Evolutionary conservation across 2,888 invertebrate genomes (phyloP), one percentile per base, ranked within the genome.

Genomic region (Tanypteryx hageni): DNA sequence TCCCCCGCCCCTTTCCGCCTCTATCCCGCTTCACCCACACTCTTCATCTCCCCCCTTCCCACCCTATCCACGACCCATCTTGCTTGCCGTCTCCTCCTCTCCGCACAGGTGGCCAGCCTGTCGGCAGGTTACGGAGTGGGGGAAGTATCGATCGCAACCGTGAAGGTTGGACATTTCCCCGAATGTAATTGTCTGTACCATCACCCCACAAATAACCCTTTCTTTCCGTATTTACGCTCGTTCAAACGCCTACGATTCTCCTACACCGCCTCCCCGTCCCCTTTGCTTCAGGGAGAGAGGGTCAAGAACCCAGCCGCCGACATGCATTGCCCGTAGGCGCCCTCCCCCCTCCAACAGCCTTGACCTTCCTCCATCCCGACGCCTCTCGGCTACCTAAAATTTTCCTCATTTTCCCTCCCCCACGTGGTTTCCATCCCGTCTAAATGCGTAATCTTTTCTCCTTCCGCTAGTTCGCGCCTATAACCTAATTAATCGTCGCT

Each of bases 91-190:
- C 68, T 68, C 44, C 44, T 57, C 83, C 56, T 86, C 86, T 86
- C 89, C 61, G 89, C 59, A 89, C 89, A 89, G 89, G 89, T 89
- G 89, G 89, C 89, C 89, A 89, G 89, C 89, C 89, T 89, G 89
- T 89, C 89, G 89, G 58, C 64, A 64, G 89, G 61, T 89, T 89
- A 64, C 89, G 64, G 89, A 64, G 89, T 89, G 89, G 89, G 89
- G 76, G 89, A 64, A 89, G 89, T 89, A 89, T 89, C 89, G 89
- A 89, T 89, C 89, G 89, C 68, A 64, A 64, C 64, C 64, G 89
- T 89, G 64, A 89, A 89, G 89, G 89, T 89, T 89, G 89, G 89
- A 89, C 89, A 89, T 89, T 89, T 89, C 64, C 89, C 89, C 89
- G 89, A 89, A 89, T 89, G 89, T 89, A 68, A 89, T 89, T 89